These are phyloP conservation scores for Torymus aiolomorphi DNA, from an alignment of 2,888 invertebrate genomes.

Conservation along the genomic window DNA sequence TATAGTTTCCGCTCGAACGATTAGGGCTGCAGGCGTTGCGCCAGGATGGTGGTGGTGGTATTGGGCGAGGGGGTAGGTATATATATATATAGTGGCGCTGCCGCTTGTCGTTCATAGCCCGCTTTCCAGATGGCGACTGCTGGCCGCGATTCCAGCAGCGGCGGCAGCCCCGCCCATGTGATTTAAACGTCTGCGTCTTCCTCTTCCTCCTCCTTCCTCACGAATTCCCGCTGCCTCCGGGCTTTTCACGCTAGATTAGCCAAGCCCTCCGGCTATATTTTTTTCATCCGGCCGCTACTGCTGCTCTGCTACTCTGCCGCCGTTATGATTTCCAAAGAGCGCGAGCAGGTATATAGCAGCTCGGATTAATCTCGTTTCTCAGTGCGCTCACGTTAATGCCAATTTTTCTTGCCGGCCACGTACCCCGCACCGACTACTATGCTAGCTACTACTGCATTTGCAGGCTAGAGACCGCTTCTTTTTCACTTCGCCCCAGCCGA, in stretches of 20 bases:
- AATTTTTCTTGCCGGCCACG: constrained; percentile 60
- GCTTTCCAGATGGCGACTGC: constrained; percentile 64
- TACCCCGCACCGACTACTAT: constrained; percentile 13
- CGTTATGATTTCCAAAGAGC: background rate
- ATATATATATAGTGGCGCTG: background rate
- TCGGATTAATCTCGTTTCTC: constrained; percentile 58
- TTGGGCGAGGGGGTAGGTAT: constrained; percentile 15
- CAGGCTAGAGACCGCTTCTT: background rate
- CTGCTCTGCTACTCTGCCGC: no score
- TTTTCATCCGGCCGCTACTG: background rate
- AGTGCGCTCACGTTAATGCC: constrained; percentile 60
- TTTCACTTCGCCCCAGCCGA: constrained; percentile 5
- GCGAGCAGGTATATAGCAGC: constrained; percentile 45
- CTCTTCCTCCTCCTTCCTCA: background rate
- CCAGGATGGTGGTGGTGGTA: no score
- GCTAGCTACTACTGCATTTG: constrained; percentile 14
- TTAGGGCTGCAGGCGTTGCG: no score
- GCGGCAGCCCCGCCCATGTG: constrained; percentile 66
- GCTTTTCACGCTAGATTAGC: background rate
- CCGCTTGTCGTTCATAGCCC: constrained; percentile 57
- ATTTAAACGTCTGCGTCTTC: constrained; percentile 62
- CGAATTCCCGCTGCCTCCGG: background rate
- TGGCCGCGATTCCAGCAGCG: constrained; percentile 57
- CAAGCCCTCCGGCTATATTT: background rate
- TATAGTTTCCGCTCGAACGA: no score